Evolutionary conservation across 1,140 invertebrate species (phyloP).

Genomic region (Scaptodrosophila lebanonensis): DNA sequence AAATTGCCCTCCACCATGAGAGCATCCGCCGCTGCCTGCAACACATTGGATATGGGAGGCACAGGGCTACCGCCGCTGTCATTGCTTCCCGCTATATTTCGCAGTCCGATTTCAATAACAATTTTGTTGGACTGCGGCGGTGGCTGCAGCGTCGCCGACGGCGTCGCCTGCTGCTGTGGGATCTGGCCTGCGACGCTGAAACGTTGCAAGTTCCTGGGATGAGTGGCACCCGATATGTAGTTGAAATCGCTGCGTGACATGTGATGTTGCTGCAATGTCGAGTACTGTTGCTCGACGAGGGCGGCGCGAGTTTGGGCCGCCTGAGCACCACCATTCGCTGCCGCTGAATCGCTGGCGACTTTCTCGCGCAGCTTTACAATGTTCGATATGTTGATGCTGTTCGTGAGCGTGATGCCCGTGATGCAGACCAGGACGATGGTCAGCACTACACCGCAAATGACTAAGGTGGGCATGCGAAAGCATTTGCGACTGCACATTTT

Average conservation of each 20-base stretch:
- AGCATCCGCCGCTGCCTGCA: conserved; percentile 49
- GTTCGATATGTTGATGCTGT: conserved; percentile 74
- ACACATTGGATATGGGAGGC: conserved; percentile 36
- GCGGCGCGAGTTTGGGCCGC: conserved; percentile 68
- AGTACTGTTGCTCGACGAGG: conserved; percentile 69
- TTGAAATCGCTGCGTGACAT: conserved; percentile 70
- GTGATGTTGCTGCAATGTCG: conserved; percentile 70
- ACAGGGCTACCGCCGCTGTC: conserved; percentile 3
- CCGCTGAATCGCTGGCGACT: conserved; percentile 72
- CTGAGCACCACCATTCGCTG: conserved; percentile 65
- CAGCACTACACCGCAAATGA: conserved; percentile 71
- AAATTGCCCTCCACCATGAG: conserved; percentile 63
- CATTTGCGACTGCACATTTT: conserved; percentile 75
- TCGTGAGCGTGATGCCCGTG: conserved; percentile 74
- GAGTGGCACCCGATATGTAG: conserved; percentile 63
- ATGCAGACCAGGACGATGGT: conserved; percentile 76
- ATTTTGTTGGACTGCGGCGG: conserved; percentile 55
- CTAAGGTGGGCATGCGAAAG: conserved; percentile 72
- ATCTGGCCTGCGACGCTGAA: conserved; percentile 17
- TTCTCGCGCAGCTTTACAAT: conserved; percentile 72
- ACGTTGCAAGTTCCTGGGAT: conserved; percentile 68
- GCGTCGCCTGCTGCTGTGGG: conserved; percentile 20
- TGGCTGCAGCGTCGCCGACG: conserved; percentile 7
- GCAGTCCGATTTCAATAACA: conserved; percentile 65
- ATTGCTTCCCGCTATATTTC: conserved; percentile 23